Evolutionary conservation across 2,113 vertebrate genomes (phyloP).

Genomic region (Solenodon paradoxus): DNA sequence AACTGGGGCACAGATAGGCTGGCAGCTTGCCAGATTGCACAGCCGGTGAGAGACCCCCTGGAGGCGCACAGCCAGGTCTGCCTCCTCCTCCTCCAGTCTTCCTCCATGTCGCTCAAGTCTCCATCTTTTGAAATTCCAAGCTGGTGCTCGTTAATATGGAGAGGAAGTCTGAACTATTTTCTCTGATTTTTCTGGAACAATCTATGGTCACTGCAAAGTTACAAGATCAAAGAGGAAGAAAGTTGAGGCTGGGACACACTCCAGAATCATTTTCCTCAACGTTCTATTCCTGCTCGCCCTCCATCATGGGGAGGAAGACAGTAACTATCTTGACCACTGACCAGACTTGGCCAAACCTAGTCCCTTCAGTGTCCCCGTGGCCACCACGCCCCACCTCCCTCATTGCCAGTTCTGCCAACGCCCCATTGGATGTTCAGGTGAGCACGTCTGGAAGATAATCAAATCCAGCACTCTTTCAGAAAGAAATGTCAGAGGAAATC

Average conservation of each 20-base stretch:
- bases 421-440: not conserved
- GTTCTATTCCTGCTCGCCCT: not conserved
- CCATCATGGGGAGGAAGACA: not conserved
- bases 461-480: not conserved
- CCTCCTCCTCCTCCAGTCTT: too few species aligned
- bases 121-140: not conserved
- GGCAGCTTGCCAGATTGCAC: too few species aligned
- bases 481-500: not conserved
- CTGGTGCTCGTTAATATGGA: not conserved
- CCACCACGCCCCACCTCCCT: too few species aligned
- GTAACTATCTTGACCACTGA: not conserved
- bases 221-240: not conserved
- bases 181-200: not conserved
- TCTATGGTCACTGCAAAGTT: not conserved
- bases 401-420: not conserved
- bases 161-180: not conserved
- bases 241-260: not conserved
- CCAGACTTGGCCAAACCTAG: not conserved
- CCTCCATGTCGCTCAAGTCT: too few species aligned
- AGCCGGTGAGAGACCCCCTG: too few species aligned
- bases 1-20: too few species aligned
- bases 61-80: too few species aligned
- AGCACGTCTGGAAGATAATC: not conserved
- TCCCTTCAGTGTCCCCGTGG: too few species aligned
- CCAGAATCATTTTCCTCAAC: not conserved